Evolutionary conservation across 2,797 vertebrate species (phyloP).

Genomic region (Eulemur coronatus): DNA sequence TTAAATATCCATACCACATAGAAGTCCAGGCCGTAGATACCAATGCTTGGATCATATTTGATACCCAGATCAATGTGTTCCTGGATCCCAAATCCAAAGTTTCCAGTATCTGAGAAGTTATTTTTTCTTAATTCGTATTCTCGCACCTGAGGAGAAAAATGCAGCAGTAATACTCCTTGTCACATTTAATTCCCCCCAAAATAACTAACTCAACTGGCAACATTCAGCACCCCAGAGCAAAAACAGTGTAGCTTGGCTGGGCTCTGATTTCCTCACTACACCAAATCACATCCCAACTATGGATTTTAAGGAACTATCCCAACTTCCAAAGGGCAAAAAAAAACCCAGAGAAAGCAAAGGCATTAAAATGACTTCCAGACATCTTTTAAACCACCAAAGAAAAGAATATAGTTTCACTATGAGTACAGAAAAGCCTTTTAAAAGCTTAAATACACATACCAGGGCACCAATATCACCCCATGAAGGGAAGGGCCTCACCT

Average conservation of each 20-base stretch:
- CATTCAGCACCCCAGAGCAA: neutral
- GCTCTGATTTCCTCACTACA: neutral
- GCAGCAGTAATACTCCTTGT: neutral
- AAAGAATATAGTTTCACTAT: neutral
- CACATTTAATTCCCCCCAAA: neutral
- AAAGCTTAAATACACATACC: neutral
- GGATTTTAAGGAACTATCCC: neutral
- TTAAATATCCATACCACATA: slow-evolving; percentile 91
- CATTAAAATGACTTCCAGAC: neutral
- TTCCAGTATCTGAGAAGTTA: slow-evolving; percentile 98
- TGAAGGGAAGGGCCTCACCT: slow-evolving; percentile 85
- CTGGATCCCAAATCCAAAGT: slow-evolving; percentile 99
- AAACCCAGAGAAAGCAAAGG: neutral
- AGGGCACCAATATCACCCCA: no score
- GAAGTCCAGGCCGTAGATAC: slow-evolving; percentile 99
- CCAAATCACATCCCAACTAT: neutral
- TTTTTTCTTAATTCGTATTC: slow-evolving; percentile 99
- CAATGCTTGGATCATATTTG: slow-evolving; percentile 99
- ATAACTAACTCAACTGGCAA: neutral
- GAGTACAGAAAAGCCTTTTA: neutral
- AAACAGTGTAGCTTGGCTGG: neutral
- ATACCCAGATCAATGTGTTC: slow-evolving; percentile 99
- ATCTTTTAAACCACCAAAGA: neutral
- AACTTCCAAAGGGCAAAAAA: neutral
- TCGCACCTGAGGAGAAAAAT: slow-evolving; percentile 89